Evolutionary conservation across 2,113 vertebrate genomes (phyloP), one percentile per base, ranked within the genome.

Genomic region (Phaethon lepturus): DNA sequence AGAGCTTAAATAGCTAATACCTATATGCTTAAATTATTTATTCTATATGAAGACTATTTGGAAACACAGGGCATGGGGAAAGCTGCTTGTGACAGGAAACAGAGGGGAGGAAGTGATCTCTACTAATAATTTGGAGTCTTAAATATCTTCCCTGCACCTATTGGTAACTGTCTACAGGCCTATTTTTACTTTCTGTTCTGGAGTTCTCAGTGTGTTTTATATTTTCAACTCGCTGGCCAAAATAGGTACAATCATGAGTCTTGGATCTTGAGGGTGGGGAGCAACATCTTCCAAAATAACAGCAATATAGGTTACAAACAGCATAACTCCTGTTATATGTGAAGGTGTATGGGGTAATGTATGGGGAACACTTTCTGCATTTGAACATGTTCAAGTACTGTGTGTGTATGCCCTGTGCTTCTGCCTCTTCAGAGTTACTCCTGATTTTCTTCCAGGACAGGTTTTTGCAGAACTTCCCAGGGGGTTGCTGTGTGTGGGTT

Each of bases 121-220:
- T 74, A 8, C 11, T 45, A 44, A 20, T 52, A 52, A 60, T 60
- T 72, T 64, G 25, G n/a, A 71, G 33, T 56, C 11, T 8, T 45
- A 38, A n/a, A 71, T 86, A 35, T 66, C 33, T 56, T 84, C 7
- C 5, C 20, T 68, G 11, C 23, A 5, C 0, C 0, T 59, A 9
- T 6, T 75, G 18, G 9, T 60, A 64, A 35, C 29, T 74, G 59
- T 16, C 24, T 69, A 15, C 45, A 86, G 53, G 6, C 35, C 64
- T 72, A 2, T 59, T 64, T 85, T 77, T 52, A 16, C 69, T 50
- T 60, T 44, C 5, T 17, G 13, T 78, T 72, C 11, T 86, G 35
- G 16, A 68, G 23, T 64, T 86, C 78, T 92, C 67, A 66, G 8
- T 40, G 40, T 13, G 7, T 67, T 50, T 53, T 78, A 2, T 47